Conservation (phyloP, 2,888 invertebrate genomes). For the Aelia acuminata region DNA sequence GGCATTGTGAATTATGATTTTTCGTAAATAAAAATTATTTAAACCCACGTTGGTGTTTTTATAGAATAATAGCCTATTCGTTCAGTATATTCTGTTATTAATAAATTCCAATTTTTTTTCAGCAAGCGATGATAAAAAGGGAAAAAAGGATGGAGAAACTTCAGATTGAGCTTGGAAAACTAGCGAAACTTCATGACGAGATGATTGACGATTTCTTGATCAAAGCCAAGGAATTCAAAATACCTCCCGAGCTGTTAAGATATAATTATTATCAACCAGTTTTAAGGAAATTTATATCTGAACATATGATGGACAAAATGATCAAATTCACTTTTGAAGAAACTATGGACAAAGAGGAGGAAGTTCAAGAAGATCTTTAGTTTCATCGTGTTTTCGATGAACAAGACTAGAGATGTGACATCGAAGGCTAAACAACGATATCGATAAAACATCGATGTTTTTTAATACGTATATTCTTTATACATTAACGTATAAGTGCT, state of each 20-base stretch:
- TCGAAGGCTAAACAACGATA: too few relatives aligned
- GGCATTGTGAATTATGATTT: too few relatives aligned
- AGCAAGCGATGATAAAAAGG: slow-evolving; percentile 54
- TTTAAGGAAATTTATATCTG: slow-evolving; percentile 27
- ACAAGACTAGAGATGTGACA: too few relatives aligned
- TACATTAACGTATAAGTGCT: too few relatives aligned
- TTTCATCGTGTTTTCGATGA: not conserved
- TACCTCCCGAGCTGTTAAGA: slow-evolving; percentile 10
- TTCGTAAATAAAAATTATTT: too few relatives aligned
- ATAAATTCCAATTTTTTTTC: not conserved
- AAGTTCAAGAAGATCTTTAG: slow-evolving; percentile 4
- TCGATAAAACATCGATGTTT: too few relatives aligned
- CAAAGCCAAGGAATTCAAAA: not conserved
- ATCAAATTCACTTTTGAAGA: slow-evolving; percentile 23
- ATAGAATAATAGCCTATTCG: not conserved
- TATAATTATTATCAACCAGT: slow-evolving; percentile 37
- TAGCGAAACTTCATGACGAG: slow-evolving; percentile 45
- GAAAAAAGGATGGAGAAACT: slow-evolving; percentile 59
- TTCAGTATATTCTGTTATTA: not conserved
- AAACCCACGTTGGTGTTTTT: too few relatives aligned
- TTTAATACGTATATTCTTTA: too few relatives aligned
- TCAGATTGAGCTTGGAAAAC: slow-evolving; percentile 57
- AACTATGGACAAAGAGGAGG: not conserved
- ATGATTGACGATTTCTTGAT: slow-evolving; percentile 13
- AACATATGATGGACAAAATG: slow-evolving; percentile 38